phyloP scores from a whole-genome alignment of 2,888 invertebrate species.

The Blastobasis adustella region DNA sequence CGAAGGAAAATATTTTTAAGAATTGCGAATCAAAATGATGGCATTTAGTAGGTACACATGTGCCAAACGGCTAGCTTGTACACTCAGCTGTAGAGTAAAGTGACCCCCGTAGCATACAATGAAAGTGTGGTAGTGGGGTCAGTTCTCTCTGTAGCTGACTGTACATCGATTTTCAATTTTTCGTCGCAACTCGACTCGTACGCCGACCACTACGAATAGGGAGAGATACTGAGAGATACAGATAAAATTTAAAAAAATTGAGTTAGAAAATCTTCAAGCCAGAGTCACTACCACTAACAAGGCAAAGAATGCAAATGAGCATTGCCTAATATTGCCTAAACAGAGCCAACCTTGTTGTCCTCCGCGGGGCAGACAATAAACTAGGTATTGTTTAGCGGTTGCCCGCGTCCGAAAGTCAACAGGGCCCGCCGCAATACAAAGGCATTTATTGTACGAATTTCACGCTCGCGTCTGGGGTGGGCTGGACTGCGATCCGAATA shows the following conservation, averaged over 20 bases:
- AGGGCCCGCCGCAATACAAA: constrained; percentile 60
- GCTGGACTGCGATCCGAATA: constrained; percentile 13
- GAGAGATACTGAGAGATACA: too few species aligned
- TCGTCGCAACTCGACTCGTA: neutral
- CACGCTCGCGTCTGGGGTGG: constrained; percentile 63
- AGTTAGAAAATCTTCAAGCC: neutral
- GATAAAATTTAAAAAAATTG: too few species aligned
- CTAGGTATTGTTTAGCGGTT: constrained; percentile 25
- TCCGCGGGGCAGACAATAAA: neutral
- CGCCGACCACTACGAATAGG: neutral
- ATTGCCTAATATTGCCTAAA: neutral
- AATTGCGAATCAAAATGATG: too few species aligned
- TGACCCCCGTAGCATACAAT: too few species aligned
- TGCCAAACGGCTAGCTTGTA: too few species aligned
- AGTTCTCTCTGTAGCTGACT: too few species aligned
- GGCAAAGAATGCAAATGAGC: too few species aligned
- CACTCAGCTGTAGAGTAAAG: too few species aligned
- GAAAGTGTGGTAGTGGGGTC: too few species aligned
- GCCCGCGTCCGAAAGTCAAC: constrained; percentile 49
- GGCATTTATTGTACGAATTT: constrained; percentile 74
- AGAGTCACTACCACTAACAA: neutral
- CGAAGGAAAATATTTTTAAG: too few species aligned
- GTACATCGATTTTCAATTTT: too few species aligned
- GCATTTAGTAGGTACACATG: too few species aligned
- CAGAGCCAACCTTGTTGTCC: neutral